A percentile compares a stretch with the other conserved stretches of the same genome.
These are phyloP conservation scores for Rhagium mordax DNA, from an alignment of 2,888 invertebrate species.

Conservation along the genomic window DNA sequence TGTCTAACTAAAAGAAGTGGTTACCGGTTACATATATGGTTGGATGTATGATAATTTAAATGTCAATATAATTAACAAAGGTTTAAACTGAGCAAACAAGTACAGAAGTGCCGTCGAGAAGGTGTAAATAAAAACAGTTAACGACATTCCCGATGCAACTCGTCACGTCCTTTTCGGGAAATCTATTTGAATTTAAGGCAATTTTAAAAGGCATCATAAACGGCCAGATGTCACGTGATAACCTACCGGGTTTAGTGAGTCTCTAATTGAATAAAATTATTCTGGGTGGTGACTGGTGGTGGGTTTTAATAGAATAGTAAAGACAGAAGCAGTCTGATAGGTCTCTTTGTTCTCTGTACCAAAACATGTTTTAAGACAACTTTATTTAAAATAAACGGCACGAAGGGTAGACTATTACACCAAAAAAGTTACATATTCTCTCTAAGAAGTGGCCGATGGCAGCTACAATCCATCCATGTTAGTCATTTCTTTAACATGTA, in stretches of 20 bases:
- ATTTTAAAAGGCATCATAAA: slow-evolving; percentile 1
- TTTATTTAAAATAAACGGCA: too few relatives aligned
- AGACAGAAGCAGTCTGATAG: too few relatives aligned
- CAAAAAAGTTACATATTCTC: too few relatives aligned
- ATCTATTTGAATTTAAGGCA: background rate
- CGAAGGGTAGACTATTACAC: too few relatives aligned
- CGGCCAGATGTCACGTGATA: slow-evolving; percentile 7
- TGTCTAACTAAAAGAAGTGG: slow-evolving; percentile 28
- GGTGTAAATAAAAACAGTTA: slow-evolving; percentile 33
- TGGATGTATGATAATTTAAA: slow-evolving; percentile 23
- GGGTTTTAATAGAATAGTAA: slow-evolving; percentile 17
- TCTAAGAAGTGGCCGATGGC: too few relatives aligned
- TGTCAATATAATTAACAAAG: slow-evolving; percentile 33
- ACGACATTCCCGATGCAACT: slow-evolving; percentile 17
- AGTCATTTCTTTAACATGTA: too few relatives aligned
- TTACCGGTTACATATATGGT: slow-evolving; percentile 15
- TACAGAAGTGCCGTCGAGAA: slow-evolving; percentile 25
- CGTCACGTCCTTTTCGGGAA: slow-evolving; percentile 12
- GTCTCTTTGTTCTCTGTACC: too few relatives aligned
- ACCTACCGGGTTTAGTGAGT: background rate
- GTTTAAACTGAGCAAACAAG: slow-evolving; percentile 32
- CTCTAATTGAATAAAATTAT: slow-evolving; percentile 2
- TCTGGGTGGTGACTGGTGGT: slow-evolving; percentile 10
- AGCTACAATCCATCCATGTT: too few relatives aligned
- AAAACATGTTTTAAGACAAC: too few relatives aligned